Evolutionary conservation across 2,888 invertebrate genomes (phyloP), one percentile per base, ranked within the genome.

Genomic region (Diarsia rubi): DNA sequence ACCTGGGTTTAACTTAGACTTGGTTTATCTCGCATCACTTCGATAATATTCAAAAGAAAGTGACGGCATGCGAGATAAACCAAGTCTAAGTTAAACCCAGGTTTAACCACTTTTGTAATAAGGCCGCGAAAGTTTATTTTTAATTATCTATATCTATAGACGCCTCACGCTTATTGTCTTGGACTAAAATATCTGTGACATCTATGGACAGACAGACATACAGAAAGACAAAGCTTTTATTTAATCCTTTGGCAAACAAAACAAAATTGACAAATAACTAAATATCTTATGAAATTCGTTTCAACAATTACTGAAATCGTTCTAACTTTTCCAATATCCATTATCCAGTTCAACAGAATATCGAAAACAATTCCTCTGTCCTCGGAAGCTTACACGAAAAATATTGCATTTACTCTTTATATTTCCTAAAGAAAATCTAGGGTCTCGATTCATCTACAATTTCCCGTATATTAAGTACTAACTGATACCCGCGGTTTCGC

Each of bases 391-490:
- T 73, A 76, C 69, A 73, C 67, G 75, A 73, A 78, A 83, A 78
- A 70, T 78, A 75, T 83, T 78, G 63, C 63, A 69, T 82, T 82
- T 82, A 73, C 66, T 73, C 72, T 47, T 75, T 64, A 68, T 52
- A 73, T 83, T 79, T 80, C 69, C 64, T 37, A 69, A 75, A 68
- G 77, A 85, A 85, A 80, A 73, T 83, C 67, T 64, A 80, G 60
- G 59, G 69, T 75, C 74, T 75, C 74, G 72, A 76, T 85, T 75
- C 75, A 86, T 84, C 78, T 78, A 75, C 75, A 70, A 85, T 83
- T 83, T 80, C 68, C 77, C 71, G 67, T 77, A 72, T 80, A 83
- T 85, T n/a, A n/a, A n/a, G n/a, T n/a, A n/a, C n/a, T n/a, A n/a
- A n/a, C n/a, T n/a, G n/a, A n/a, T n/a, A n/a, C n/a, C n/a, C n/a